These are phyloP conservation scores for Kryptopterus vitreolus DNA, from an alignment of 2,797 vertebrate genomes.

Conservation along the genomic window DNA sequence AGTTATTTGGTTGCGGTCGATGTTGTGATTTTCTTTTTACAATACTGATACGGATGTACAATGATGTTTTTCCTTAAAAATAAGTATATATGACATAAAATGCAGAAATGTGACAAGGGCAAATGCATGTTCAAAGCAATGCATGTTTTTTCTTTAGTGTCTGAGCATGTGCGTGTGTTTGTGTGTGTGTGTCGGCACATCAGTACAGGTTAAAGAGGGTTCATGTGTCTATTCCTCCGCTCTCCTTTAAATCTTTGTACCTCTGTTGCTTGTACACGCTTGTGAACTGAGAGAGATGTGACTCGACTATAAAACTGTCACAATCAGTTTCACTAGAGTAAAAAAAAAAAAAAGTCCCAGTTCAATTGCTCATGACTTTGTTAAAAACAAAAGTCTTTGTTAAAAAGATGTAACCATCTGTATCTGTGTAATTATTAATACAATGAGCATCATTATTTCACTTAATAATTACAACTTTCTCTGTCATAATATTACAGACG, in stretches of 20 bases:
- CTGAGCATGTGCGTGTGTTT: constrained; percentile 10
- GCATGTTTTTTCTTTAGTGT: background rate
- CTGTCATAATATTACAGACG: constrained; percentile 5
- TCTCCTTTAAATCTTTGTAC: constrained; percentile 29
- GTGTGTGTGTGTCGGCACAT: background rate
- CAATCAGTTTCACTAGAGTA: constrained; percentile 25
- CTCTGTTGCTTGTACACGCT: constrained; percentile 40
- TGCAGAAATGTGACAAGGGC: background rate
- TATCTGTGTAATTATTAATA: constrained; percentile 23
- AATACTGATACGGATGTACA: background rate
- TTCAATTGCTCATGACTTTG: constrained; percentile 16
- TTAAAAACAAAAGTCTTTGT: constrained; percentile 24
- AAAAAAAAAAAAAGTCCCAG: constrained; percentile 13
- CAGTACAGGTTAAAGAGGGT: constrained; percentile 28
- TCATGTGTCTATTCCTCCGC: constrained; percentile 31
- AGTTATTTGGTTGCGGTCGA: background rate
- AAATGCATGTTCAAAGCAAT: background rate
- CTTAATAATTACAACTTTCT: background rate
- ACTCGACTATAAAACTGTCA: constrained; percentile 43
- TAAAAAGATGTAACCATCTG: constrained; percentile 29
- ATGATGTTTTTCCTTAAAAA: background rate
- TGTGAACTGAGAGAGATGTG: constrained; percentile 37
- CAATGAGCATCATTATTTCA: background rate
- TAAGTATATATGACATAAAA: background rate
- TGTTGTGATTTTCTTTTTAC: background rate